Evolutionary conservation across 2,113 vertebrate genomes (phyloP).

Genomic region (Plectropomus leopardus): DNA sequence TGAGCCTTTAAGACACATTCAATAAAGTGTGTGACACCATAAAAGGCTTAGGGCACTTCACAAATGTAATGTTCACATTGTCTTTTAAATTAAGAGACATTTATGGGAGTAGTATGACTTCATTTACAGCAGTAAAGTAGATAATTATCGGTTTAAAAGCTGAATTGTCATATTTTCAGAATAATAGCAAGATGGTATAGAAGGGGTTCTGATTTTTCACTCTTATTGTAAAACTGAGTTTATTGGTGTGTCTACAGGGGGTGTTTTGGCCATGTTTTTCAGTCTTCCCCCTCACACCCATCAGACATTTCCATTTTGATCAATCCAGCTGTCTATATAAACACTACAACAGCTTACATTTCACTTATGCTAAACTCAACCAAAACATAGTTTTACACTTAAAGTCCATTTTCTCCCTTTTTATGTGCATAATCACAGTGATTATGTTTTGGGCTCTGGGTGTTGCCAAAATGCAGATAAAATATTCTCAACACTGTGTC

Average conservation of each 20-base stretch:
- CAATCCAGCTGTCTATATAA: neutral
- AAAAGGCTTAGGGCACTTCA: neutral
- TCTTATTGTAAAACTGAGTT: neutral
- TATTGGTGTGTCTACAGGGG: neutral
- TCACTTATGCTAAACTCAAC: neutral
- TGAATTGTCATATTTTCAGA: neutral
- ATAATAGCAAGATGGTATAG: neutral
- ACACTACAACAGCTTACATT: neutral
- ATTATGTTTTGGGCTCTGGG: too few species aligned
- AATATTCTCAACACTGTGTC: too few species aligned
- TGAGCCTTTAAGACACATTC: neutral
- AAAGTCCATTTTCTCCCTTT: too few species aligned
- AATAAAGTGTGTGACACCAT: neutral
- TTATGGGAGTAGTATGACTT: neutral
- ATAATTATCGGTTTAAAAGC: neutral
- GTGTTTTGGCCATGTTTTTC: too few species aligned
- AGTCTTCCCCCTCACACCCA: neutral
- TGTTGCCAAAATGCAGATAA: too few species aligned
- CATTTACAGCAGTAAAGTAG: neutral
- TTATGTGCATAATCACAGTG: too few species aligned
- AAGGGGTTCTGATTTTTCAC: neutral
- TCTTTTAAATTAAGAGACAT: slow-evolving; percentile 12
- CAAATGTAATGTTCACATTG: neutral
- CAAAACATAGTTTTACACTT: too few species aligned
- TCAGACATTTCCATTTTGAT: neutral